Percentiles rank a stretch among this genome's conserved stretches.
Evolutionary conservation across 1,140 invertebrate genomes (phyloP).

Genomic region (Gonioctena quinquepunctata): DNA sequence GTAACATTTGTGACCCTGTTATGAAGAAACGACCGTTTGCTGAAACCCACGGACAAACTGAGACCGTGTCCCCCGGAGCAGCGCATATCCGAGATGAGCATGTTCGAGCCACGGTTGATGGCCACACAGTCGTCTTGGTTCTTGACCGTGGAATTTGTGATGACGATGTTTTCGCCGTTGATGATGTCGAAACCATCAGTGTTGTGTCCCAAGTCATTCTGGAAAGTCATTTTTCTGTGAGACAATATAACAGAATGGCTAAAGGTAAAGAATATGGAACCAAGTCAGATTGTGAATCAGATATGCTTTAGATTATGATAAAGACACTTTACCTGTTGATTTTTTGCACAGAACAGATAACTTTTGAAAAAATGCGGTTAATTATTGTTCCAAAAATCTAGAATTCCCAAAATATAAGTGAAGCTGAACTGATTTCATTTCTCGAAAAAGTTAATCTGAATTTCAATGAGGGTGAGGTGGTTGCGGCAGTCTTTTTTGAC

Average conservation of each 20-base stretch:
- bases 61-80: slow-evolving; percentile 30
- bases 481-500: too few species aligned
- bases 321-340: neutral
- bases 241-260: neutral
- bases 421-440: too few species aligned
- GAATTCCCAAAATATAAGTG: too few species aligned
- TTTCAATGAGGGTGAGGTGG: too few species aligned
- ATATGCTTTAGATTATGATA: neutral
- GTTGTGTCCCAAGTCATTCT: neutral
- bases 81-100: slow-evolving; percentile 17
- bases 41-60: slow-evolving; percentile 28
- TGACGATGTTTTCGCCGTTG: neutral
- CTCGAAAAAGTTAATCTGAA: too few species aligned
- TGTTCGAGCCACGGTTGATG: slow-evolving; percentile 23
- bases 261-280: too few species aligned
- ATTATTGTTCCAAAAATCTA: too few species aligned
- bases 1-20: slow-evolving; percentile 27
- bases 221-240: neutral
- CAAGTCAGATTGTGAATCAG: neutral
- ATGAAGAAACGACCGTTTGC: slow-evolving; percentile 6
- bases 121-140: slow-evolving; percentile 34
- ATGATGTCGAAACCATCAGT: slow-evolving; percentile 3
- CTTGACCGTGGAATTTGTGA: slow-evolving; percentile 11
- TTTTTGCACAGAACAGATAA: neutral
- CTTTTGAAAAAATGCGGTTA: too few species aligned